A percentile compares a stretch with the other conserved stretches of the same genome.
Evolutionary conservation across 1,140 invertebrate genomes (phyloP).

Genomic region (Globodera rostochiensis): DNA sequence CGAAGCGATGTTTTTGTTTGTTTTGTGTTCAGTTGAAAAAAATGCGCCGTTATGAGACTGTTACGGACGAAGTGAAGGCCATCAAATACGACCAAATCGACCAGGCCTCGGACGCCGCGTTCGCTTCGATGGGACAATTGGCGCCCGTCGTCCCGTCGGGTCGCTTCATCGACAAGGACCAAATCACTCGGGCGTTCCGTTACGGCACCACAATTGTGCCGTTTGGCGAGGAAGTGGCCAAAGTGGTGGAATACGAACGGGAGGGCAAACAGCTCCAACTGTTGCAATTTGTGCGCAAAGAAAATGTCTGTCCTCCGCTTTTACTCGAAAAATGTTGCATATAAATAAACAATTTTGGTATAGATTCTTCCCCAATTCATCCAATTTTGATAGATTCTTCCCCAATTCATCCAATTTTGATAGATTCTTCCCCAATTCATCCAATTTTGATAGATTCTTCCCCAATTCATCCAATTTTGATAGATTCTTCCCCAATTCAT

Average conservation of each 20-base stretch:
- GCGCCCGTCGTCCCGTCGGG: conserved; percentile 12
- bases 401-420: conserved; percentile 32
- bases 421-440: conserved; percentile 13
- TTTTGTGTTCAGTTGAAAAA: conserved; percentile 30
- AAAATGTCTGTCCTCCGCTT: conserved; percentile 26
- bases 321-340: conserved; percentile 11
- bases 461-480: conserved; percentile 11
- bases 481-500: conserved; percentile 13
- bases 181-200: conserved; percentile 31
- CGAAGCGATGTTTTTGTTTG: too few species aligned
- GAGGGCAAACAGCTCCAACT: conserved; percentile 47
- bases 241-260: conserved; percentile 25
- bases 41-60: conserved; percentile 35
- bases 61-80: conserved; percentile 10
- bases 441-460: conserved; percentile 17
- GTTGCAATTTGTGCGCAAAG: conserved; percentile 36
- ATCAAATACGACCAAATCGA: conserved; percentile 32
- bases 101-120: conserved; percentile 30
- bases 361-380: conserved; percentile 33
- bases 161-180: conserved; percentile 39
- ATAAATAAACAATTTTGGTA: conserved; percentile 1
- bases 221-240: conserved; percentile 26
- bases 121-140: conserved; percentile 3
- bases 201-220: conserved; percentile 38
- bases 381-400: conserved; percentile 32